These are phyloP conservation scores for Ictalurus punctatus DNA, from an alignment of 2,113 vertebrate species.

Conservation along the genomic window DNA sequence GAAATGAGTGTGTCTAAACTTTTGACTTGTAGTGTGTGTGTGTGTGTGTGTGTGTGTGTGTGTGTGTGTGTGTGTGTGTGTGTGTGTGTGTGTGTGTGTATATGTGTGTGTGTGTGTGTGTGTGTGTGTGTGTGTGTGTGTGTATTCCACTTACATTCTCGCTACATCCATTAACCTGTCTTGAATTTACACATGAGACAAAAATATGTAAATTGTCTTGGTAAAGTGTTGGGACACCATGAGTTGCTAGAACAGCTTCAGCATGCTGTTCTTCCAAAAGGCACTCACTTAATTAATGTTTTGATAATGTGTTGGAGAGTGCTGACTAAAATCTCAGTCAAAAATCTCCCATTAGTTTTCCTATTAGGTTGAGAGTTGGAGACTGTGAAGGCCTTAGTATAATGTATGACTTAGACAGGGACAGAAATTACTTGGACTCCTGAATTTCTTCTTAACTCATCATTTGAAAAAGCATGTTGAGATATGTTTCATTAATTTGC, in stretches of 20 bases:
- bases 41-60: no score
- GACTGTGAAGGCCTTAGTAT: no score
- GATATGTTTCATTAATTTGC: background rate
- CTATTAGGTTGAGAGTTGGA: no score
- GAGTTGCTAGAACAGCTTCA: background rate
- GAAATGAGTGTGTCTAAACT: no score
- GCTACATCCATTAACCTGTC: background rate
- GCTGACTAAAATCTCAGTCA: background rate
- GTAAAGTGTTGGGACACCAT: background rate
- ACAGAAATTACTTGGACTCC: background rate
- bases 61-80: no score
- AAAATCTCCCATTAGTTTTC: no score
- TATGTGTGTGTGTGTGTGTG: no score
- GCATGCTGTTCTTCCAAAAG: background rate
- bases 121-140: background rate
- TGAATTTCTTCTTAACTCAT: background rate
- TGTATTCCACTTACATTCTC: background rate
- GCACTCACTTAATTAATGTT: background rate
- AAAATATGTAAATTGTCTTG: background rate
- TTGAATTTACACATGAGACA: background rate
- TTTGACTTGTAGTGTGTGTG: no score
- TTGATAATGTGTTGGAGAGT: background rate
- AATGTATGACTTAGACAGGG: no score
- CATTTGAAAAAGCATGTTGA: background rate
- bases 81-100: no score